Evolutionary conservation across 2,113 vertebrate species (phyloP).

Genomic region (Accipiter virgatus): DNA sequence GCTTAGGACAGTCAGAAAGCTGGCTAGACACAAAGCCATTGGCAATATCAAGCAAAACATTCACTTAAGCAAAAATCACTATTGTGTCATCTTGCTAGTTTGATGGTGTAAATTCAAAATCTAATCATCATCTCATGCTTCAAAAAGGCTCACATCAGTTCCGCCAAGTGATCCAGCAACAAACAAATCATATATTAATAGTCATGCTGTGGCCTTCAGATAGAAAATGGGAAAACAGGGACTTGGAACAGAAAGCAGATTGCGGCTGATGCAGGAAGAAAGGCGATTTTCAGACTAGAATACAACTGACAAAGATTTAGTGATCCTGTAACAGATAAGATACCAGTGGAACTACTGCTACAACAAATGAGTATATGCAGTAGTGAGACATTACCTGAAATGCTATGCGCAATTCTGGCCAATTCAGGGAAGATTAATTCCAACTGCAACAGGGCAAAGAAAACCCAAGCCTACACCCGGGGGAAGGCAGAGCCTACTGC

Average conservation of each 20-base stretch:
- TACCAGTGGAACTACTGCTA: not conserved
- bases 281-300: not conserved
- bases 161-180: not conserved
- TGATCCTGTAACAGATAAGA: not conserved
- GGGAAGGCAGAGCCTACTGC: not conserved
- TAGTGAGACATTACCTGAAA: not conserved
- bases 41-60: not conserved
- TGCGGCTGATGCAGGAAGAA: not conserved
- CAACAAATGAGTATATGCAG: not conserved
- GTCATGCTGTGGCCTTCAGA: not conserved
- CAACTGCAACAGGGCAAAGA: not conserved
- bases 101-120: not conserved
- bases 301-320: not conserved
- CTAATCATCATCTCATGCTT: not conserved
- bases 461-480: not conserved
- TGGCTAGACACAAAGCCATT: not conserved
- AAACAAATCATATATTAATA: not conserved
- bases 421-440: not conserved
- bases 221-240: not conserved
- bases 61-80: not conserved
- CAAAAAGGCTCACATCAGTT: not conserved
- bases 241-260: not conserved
- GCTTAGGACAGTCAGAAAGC: not conserved
- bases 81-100: not conserved
- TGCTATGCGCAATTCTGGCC: not conserved